Evolutionary conservation across 2,888 invertebrate species (phyloP), one percentile per base, ranked within the genome.

Genomic region (Arge pagana): DNA sequence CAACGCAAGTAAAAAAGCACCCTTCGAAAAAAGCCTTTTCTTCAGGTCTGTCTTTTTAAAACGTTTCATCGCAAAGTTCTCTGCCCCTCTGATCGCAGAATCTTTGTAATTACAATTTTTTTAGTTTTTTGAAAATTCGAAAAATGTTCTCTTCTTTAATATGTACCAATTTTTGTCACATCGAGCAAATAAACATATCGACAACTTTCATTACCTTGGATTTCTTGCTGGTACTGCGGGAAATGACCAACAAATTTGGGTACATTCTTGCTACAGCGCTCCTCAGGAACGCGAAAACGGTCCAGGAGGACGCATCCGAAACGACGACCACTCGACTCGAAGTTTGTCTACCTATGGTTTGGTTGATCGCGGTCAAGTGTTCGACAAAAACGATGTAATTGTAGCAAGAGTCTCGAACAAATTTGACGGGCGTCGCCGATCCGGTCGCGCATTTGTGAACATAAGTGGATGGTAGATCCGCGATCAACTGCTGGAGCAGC

Each of bases 221-320:
- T 37, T 64, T 62, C 10, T 61, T 59, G 59, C 83, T 83, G 45
- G 85, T 81, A 10, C 86, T 87, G 65, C 85, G 84, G 0, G 84
- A 84, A 50, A 90, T 81, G 0, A 90, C 81, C 48, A 90, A 75
- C 23, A 90, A 77, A 77, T 90, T 88, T 1, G 86, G 80, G 65
- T 89, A 85, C 68, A 81, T 81, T 63, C 85, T 83, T 0, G 89
- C 85, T 2, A 77, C 55, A 41, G 83, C 78, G 16, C 83, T 82
- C 1, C 81, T 76, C 13, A 90, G 69, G 76, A 88, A 90, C 64
- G 89, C 88, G 51, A 85, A 83, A 1, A 90, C 82, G 19, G 85
- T 83, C 89, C 89, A 90, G 63, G 88, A 87, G 0, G 88, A 85
- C 2, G 88, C 88, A 61, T 83, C 80, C 0, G 89, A 83, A 0